These are phyloP conservation scores for Adrianichthys oophorus DNA, from an alignment of 2,797 vertebrate species.

Conservation along the genomic window DNA sequence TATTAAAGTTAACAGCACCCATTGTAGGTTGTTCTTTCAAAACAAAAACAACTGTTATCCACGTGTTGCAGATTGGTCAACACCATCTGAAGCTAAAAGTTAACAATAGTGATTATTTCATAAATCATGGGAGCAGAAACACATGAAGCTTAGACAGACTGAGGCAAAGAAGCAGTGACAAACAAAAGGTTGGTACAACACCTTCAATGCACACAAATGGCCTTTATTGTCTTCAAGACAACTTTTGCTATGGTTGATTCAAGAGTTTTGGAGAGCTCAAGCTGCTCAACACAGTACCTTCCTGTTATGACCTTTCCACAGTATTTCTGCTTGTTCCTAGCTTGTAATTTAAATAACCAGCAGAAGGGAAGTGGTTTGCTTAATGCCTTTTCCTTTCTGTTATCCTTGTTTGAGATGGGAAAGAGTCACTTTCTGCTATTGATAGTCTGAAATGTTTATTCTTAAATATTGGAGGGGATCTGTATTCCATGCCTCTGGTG, in stretches of 20 bases:
- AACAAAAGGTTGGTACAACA: too few relatives aligned
- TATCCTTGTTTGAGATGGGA: slow-evolving; percentile 28
- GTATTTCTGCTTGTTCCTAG: slow-evolving; percentile 36
- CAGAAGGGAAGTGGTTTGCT: slow-evolving; percentile 10
- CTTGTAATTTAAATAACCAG: slow-evolving; percentile 25
- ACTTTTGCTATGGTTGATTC: not conserved
- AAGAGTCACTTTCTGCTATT: slow-evolving; percentile 39
- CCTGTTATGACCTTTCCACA: slow-evolving; percentile 25
- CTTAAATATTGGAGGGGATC: slow-evolving; percentile 47
- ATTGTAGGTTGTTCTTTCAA: too few relatives aligned
- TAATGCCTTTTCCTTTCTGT: slow-evolving; percentile 32
- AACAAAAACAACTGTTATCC: too few relatives aligned
- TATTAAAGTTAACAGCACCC: too few relatives aligned
- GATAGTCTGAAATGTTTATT: slow-evolving; percentile 60
- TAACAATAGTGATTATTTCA: too few relatives aligned
- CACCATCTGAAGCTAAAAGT: too few relatives aligned
- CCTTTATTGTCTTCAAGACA: too few relatives aligned
- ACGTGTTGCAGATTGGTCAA: too few relatives aligned
- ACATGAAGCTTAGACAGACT: too few relatives aligned
- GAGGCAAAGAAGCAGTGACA: too few relatives aligned
- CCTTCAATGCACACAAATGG: too few relatives aligned
- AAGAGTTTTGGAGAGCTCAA: slow-evolving; percentile 23
- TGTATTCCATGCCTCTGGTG: slow-evolving; percentile 24
- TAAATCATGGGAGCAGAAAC: too few relatives aligned
- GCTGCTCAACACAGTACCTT: slow-evolving; percentile 21